phyloP scores from a whole-genome alignment of 2,888 invertebrate genomes.

The Leptura quadrifasciata region DNA sequence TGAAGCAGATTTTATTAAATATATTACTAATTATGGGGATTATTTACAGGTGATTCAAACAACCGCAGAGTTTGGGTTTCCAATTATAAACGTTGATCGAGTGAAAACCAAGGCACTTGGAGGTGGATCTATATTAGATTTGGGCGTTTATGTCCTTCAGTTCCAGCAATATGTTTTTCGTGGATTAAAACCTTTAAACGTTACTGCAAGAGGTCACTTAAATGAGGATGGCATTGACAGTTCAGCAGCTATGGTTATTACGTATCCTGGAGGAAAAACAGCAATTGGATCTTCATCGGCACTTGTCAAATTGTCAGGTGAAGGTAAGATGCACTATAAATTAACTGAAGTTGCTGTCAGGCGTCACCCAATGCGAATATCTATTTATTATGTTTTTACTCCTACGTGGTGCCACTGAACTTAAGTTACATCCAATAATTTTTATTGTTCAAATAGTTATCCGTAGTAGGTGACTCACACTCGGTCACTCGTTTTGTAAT shows the following conservation, averaged over 20 bases:
- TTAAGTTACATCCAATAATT: no score
- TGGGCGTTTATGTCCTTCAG: slow-evolving; percentile 86
- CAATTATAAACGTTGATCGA: slow-evolving; percentile 18
- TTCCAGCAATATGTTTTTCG: slow-evolving; percentile 81
- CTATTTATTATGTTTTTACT: no score
- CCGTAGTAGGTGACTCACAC: no score
- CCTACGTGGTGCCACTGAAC: no score
- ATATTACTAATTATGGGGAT: no score
- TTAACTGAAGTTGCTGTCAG: no score
- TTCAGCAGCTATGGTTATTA: slow-evolving; percentile 79
- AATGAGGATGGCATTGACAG: slow-evolving; percentile 84
- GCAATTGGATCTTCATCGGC: slow-evolving; percentile 79
- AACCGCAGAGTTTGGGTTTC: slow-evolving; percentile 37
- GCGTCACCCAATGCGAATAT: no score
- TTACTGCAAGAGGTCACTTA: slow-evolving; percentile 81
- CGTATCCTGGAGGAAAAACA: slow-evolving; percentile 78
- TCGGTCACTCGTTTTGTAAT: no score
- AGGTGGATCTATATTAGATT: slow-evolving; percentile 84
- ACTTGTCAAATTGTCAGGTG: slow-evolving; percentile 76
- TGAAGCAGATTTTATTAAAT: no score
- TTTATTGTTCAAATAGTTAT: no score
- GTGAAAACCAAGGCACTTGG: slow-evolving; percentile 75
- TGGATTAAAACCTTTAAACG: slow-evolving; percentile 80
- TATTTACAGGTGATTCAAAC: slow-evolving; percentile 39
- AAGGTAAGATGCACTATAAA: slow-evolving; percentile 72